Evolutionary conservation across 2,888 invertebrate genomes (phyloP).

Genomic region (Pocota personata): DNA sequence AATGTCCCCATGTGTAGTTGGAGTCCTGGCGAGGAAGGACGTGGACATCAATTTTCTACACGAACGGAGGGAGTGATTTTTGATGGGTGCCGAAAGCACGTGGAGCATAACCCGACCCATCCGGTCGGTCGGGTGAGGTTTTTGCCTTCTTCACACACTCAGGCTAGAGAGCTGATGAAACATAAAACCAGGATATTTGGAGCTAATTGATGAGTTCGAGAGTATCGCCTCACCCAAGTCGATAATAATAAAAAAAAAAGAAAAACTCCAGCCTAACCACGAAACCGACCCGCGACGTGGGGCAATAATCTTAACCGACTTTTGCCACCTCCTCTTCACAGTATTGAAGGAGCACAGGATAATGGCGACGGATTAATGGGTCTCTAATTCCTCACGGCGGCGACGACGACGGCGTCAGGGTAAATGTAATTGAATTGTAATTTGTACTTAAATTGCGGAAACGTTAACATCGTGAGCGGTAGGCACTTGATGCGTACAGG

Average conservation of each 20-base stretch:
- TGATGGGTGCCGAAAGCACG: slow-evolving; percentile 12
- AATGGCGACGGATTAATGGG: slow-evolving; percentile 22
- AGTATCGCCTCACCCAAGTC: slow-evolving; percentile 7
- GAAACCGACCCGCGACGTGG: not conserved
- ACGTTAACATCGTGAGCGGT: not conserved
- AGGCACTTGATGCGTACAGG: slow-evolving; percentile 10
- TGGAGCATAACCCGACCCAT: not conserved
- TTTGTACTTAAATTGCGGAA: slow-evolving; percentile 39
- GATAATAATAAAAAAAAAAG: not conserved
- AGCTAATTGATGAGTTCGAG: slow-evolving; percentile 36
- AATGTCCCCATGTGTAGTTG: not conserved
- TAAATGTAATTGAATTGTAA: slow-evolving; percentile 54
- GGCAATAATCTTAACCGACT: slow-evolving; percentile 9
- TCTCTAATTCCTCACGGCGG: slow-evolving; percentile 11
- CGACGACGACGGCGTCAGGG: not conserved
- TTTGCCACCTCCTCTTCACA: not conserved
- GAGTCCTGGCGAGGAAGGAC: not conserved
- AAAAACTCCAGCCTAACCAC: not conserved
- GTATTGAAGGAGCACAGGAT: not conserved
- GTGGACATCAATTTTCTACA: not conserved
- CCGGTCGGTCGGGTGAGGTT: not conserved
- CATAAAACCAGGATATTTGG: slow-evolving; percentile 27
- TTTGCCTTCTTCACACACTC: not conserved
- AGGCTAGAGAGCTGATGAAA: not conserved
- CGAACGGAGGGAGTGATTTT: not conserved